Base-by-base conservation (phyloP, 2,797 vertebrate genomes). In the Neosilurus mollespiculum region DNA sequence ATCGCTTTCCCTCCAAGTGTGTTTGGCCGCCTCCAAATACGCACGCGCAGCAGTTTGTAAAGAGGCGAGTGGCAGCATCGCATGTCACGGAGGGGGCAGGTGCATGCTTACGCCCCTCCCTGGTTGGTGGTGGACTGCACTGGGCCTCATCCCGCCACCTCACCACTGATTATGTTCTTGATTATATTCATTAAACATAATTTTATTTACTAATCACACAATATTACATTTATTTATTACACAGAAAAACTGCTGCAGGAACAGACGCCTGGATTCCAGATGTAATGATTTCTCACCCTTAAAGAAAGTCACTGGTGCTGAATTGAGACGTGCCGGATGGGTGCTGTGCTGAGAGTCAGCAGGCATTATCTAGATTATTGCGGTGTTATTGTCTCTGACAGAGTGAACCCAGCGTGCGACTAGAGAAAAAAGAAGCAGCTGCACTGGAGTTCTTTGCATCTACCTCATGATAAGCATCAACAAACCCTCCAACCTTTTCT, bases 351-450 rank as follows among this genome's bases (percentile, higher is more conserved):
- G 24, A 58, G 72, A 76, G 26, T 58, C 53, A 75, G 72, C 53
- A 75, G 51, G 24, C 53, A 30, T 56, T 58, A 75, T 34, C 53
- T 4, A 73, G 51, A 73, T 73, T 73, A 73, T 30, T 73, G 71
- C 71, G 26, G 49, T 18, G 51, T 20, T 58, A 34, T 76, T 76
- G 16, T 34, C 1, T 75, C 72, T 58, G 26, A 75, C 72, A 54
- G 51, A 18, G 2, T 6, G 24, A 54, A 56, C 16, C 15, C 51
- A 56, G 24, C 71, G 26, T 18, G 24, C 24, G 10, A 7, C 49
- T 9, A 24, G 8, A 43, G 37, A 43, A 43, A 6, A 58, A 73
- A 75, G 30, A 75, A 56, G 49, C 49, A 53, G 22, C 43, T 34
- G 51, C 51, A 53, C 9, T 71, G 69, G 11, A 53, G 69, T 71